phyloP scores from a whole-genome alignment of 2,888 invertebrate species.

The Sinohyriopsis cumingii region DNA sequence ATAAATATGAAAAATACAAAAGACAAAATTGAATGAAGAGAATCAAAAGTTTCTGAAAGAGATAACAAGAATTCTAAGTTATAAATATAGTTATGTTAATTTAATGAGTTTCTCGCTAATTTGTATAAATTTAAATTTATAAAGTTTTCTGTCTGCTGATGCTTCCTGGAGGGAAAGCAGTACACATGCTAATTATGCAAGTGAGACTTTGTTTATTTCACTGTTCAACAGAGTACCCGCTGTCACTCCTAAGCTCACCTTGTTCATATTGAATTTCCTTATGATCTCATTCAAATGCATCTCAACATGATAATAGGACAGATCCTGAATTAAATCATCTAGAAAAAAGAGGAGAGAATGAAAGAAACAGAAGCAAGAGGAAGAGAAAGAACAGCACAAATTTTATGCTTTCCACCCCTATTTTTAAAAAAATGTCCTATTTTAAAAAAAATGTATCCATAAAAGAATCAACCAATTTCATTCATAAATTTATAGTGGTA shows the following conservation, averaged over 20 bases:
- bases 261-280: slow-evolving; percentile 55
- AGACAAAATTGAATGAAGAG: too few species aligned
- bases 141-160: too few species aligned
- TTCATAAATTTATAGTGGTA: background rate
- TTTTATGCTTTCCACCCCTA: background rate
- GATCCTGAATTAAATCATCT: slow-evolving; percentile 56
- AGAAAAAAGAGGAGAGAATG: slow-evolving; percentile 20
- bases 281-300: slow-evolving; percentile 44
- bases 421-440: background rate
- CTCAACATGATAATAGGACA: slow-evolving; percentile 43
- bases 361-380: slow-evolving; percentile 5
- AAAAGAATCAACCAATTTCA: background rate
- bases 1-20: too few species aligned
- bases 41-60: too few species aligned
- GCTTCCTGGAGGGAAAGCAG: too few species aligned
- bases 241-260: slow-evolving; percentile 47
- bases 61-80: too few species aligned
- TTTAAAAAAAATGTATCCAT: background rate
- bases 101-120: too few species aligned
- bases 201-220: too few species aligned
- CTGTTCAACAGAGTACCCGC: background rate
- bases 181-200: too few species aligned
- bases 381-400: slow-evolving; percentile 4
- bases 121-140: too few species aligned
- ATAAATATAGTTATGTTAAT: too few species aligned